These are phyloP conservation scores for Drosophila miranda DNA, from an alignment of 1,140 invertebrate genomes.

Conservation along the genomic window DNA sequence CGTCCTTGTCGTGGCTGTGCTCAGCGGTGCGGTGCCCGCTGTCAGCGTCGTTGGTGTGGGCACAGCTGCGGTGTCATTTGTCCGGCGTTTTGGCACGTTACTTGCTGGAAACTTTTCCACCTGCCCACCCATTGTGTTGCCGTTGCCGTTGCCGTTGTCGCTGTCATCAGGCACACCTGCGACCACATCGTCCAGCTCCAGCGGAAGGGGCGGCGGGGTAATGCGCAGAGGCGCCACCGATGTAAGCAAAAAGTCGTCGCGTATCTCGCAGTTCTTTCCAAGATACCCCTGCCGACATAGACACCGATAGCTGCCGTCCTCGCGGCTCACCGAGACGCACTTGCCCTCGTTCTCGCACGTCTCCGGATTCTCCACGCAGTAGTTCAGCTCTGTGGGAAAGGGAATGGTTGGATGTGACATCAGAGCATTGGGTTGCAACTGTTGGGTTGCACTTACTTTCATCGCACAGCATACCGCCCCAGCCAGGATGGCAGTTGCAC, in stretches of 20 bases:
- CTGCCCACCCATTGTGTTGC: slow-evolving; percentile 8
- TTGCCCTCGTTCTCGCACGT: slow-evolving; percentile 90
- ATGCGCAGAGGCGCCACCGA: slow-evolving; percentile 82
- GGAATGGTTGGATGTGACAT: background rate
- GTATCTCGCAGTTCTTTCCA: slow-evolving; percentile 85
- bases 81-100: slow-evolving; percentile 41
- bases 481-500: slow-evolving; percentile 92
- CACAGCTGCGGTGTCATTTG: slow-evolving; percentile 46
- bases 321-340: slow-evolving; percentile 89
- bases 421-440: background rate
- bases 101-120: slow-evolving; percentile 39
- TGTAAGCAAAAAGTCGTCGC: slow-evolving; percentile 79
- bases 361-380: slow-evolving; percentile 88
- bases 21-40: slow-evolving; percentile 5
- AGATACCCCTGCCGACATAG: slow-evolving; percentile 85
- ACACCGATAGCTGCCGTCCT: slow-evolving; percentile 89
- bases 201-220: slow-evolving; percentile 60
- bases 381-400: slow-evolving; percentile 86
- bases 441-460: slow-evolving; percentile 87
- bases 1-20: slow-evolving; percentile 13
- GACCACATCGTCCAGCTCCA: slow-evolving; percentile 11
- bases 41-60: slow-evolving; percentile 2
- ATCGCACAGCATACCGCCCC: slow-evolving; percentile 94
- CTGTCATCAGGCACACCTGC: slow-evolving; percentile 51
- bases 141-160: background rate